Evolutionary conservation across 2,113 vertebrate species (phyloP), one percentile per base, ranked within the genome.

Genomic region (Eublepharis macularius): DNA sequence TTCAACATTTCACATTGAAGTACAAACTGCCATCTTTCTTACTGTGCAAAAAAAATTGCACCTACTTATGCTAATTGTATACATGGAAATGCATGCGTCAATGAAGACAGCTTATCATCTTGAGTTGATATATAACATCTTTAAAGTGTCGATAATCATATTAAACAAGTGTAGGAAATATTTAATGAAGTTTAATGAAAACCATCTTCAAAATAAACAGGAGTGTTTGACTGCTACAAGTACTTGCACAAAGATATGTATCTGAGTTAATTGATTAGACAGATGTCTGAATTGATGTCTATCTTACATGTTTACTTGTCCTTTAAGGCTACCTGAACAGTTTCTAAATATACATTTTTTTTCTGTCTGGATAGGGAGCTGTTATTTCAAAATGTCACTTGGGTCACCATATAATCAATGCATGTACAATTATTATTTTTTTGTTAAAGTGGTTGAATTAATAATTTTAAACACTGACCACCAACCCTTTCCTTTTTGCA

Each of bases 101-200:
- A 91, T 87, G 80, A 43, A 74, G 86, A 86, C 0, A 75, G 45
- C 32, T 91, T 10, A 81, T 81, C 86, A 86, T 90, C 54, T 43
- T 89, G 75, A 87, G 81, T 32, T 86, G 83, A 89, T 84, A 79
- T 79, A 32, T 79, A 45, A 57, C 36, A 86, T 88, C 86, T 91
- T 60, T 47, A 34, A 89, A 92, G 83, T 2, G 1, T 94, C 84
- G 74, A 85, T 90, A 92, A 92, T 54, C 0, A 0, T 70, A 88
- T 74, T 45, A 90, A 84, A 84, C 81, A 92, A 91, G 83, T 87
- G 81, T 90, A 87, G 92, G 90, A 54, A 89, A 87, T 77, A 92
- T 68, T 51, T 51, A 51, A 83, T 39, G 76, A 43, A 90, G 16
- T 87, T 89, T 90, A 92, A 93, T 74, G 49, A 84, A 92, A 80